Conservation (phyloP, 1,140 invertebrate species). For the Sminthurinus signatus region DNA sequence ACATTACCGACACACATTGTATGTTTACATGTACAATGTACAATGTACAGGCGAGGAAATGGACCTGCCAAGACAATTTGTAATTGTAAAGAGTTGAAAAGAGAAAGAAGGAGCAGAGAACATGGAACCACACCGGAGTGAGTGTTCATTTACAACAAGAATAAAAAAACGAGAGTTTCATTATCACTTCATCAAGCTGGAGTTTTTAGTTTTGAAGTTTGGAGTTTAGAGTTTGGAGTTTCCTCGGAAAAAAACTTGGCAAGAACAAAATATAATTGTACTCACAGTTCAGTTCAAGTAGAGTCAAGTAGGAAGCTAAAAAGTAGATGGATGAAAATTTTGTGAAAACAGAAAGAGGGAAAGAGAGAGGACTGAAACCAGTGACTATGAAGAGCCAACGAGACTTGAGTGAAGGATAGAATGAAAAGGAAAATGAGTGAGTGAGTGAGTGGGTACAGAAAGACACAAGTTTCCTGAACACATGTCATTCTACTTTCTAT, state of each 20-base stretch:
- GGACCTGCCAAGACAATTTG: too few relatives aligned
- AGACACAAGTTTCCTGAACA: conserved; percentile 36
- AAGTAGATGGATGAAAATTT: background rate
- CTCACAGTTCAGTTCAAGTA: background rate
- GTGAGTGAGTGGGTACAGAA: conserved; percentile 1
- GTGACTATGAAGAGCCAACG: background rate
- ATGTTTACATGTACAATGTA: too few relatives aligned
- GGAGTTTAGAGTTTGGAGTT: too few relatives aligned
- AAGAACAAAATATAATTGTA: too few relatives aligned
- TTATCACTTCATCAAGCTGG: conserved; percentile 40
- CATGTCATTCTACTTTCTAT: conserved; percentile 13
- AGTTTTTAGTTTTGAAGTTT: too few relatives aligned
- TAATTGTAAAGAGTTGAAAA: too few relatives aligned
- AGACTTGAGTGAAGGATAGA: background rate
- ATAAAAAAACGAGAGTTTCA: conserved; percentile 28
- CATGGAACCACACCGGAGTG: conserved; percentile 2
- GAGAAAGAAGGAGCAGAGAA: background rate
- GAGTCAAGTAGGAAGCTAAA: conserved; percentile 8
- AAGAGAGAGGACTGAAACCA: too few relatives aligned
- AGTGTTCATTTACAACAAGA: conserved; percentile 35
- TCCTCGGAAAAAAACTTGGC: conserved; percentile 4
- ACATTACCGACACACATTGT: too few relatives aligned
- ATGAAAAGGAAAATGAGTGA: background rate
- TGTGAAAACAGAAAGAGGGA: background rate
- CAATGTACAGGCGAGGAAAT: too few relatives aligned